phyloP scores from a whole-genome alignment of 2,888 invertebrate species.

The Agonum fuliginosum region DNA sequence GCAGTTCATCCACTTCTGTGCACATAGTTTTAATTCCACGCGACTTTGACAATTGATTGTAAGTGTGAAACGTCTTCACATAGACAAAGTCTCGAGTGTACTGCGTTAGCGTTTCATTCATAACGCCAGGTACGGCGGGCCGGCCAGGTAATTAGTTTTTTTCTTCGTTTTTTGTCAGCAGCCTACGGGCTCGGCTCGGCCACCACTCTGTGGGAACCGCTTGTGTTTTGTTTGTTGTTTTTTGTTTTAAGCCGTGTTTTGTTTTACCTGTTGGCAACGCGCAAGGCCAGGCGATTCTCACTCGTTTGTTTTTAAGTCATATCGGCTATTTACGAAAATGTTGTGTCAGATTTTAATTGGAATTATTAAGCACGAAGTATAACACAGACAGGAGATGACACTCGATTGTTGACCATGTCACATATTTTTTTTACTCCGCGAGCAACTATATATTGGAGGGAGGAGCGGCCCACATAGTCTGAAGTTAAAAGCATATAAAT shows the following conservation, averaged over 20 bases:
- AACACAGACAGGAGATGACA: no score
- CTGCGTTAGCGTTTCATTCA: slow-evolving; percentile 47
- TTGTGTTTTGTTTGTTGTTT: slow-evolving; percentile 40
- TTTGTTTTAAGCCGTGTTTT: not conserved
- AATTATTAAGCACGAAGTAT: no score
- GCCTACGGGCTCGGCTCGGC: slow-evolving; percentile 32
- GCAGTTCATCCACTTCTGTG: slow-evolving; percentile 9
- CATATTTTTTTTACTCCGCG: no score
- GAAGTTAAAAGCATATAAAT: no score
- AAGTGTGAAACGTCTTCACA: not conserved
- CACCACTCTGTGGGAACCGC: slow-evolving; percentile 48
- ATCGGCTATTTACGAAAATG: slow-evolving; percentile 16
- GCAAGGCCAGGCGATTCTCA: not conserved
- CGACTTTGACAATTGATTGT: not conserved
- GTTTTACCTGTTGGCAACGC: slow-evolving; percentile 10
- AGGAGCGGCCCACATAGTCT: no score
- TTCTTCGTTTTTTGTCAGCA: slow-evolving; percentile 41
- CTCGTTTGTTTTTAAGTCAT: not conserved
- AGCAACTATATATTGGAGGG: no score
- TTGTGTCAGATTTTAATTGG: slow-evolving; percentile 19
- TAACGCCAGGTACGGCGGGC: slow-evolving; percentile 52
- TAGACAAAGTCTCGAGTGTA: not conserved
- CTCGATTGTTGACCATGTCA: no score
- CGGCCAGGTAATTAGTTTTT: slow-evolving; percentile 58
- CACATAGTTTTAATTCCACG: slow-evolving; percentile 19